Conservation (phyloP, 37 sponge, comb jelly and placozoan genomes). For the Chondrosia reniformis region DNA sequence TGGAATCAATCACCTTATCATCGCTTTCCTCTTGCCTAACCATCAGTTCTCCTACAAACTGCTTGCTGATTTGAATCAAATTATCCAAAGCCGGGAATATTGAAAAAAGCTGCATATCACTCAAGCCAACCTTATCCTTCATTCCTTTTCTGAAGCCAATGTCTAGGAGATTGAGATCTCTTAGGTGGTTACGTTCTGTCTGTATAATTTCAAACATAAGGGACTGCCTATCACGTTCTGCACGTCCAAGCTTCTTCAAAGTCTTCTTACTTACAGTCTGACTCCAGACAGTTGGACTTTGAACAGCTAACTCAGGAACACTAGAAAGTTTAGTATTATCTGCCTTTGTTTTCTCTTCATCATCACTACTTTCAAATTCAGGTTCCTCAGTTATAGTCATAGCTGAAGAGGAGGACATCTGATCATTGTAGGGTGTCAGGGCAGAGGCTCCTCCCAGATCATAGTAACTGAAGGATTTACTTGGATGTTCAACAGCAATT, state of each 20-base stretch:
- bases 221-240: conserved; percentile 59
- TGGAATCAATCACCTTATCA: conserved; percentile 25
- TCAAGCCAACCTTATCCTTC: conserved; percentile 21
- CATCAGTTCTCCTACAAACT: conserved; percentile 34
- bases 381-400: not conserved
- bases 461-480: not conserved
- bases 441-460: not conserved
- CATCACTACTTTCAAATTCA: not conserved
- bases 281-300: conserved; percentile 30
- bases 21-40: conserved; percentile 8
- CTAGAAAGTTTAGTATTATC: not conserved
- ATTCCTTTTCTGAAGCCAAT: conserved; percentile 39
- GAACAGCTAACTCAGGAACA: conserved; percentile 8
- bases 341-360: not conserved
- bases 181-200: conserved; percentile 53
- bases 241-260: conserved; percentile 41
- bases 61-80: conserved; percentile 47
- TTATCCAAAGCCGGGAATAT: conserved; percentile 65
- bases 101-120: conserved; percentile 21
- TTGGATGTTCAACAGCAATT: conserved; percentile 1
- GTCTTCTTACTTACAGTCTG: conserved; percentile 21
- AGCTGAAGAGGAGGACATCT: not conserved
- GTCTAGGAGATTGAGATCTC: conserved; percentile 42
- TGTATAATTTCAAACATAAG: conserved; percentile 59
- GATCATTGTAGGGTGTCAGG: conserved; percentile 1